These are phyloP conservation scores for Cheilosia soror DNA, from an alignment of 2,888 invertebrate genomes.

Conservation along the genomic window DNA sequence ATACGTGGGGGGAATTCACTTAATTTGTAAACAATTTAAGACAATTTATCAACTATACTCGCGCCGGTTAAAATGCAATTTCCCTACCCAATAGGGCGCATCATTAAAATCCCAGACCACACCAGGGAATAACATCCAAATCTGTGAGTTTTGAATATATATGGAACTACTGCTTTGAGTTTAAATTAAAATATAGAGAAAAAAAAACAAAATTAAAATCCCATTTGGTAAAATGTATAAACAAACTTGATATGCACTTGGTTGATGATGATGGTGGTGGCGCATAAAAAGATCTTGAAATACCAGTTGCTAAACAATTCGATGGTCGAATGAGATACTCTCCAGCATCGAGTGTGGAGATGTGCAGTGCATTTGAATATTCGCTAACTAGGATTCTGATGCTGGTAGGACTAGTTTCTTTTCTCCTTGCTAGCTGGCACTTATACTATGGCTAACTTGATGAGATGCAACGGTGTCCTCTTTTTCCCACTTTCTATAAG, in stretches of 20 bases:
- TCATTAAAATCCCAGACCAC: slow-evolving; percentile 65
- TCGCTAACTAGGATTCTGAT: slow-evolving; percentile 57
- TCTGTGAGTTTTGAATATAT: slow-evolving; percentile 32
- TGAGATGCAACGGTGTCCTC: slow-evolving; percentile 67
- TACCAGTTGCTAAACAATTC: slow-evolving; percentile 65
- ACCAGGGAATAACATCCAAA: slow-evolving; percentile 43
- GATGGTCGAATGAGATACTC: slow-evolving; percentile 71
- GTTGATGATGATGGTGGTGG: slow-evolving; percentile 6
- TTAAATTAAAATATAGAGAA: slow-evolving; percentile 52
- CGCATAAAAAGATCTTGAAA: slow-evolving; percentile 53
- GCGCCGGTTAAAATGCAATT: slow-evolving; percentile 51
- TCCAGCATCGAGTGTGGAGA: slow-evolving; percentile 2
- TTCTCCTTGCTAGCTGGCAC: slow-evolving; percentile 37
- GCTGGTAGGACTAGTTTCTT: slow-evolving; percentile 57
- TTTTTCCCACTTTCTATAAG: slow-evolving; percentile 59
- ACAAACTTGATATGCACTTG: slow-evolving; percentile 44
- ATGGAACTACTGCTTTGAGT: slow-evolving; percentile 33
- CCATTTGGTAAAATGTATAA: slow-evolving; percentile 11
- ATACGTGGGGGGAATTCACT: slow-evolving; percentile 20
- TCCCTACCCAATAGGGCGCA: slow-evolving; percentile 66
- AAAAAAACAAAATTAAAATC: slow-evolving; percentile 15
- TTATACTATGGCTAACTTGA: slow-evolving; percentile 30
- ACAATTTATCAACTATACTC: slow-evolving; percentile 47
- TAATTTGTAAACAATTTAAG: slow-evolving; percentile 48
- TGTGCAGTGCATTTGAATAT: slow-evolving; percentile 65